Evolutionary conservation across 2,888 invertebrate species (phyloP).

Genomic region (Synergus gifuensis): DNA sequence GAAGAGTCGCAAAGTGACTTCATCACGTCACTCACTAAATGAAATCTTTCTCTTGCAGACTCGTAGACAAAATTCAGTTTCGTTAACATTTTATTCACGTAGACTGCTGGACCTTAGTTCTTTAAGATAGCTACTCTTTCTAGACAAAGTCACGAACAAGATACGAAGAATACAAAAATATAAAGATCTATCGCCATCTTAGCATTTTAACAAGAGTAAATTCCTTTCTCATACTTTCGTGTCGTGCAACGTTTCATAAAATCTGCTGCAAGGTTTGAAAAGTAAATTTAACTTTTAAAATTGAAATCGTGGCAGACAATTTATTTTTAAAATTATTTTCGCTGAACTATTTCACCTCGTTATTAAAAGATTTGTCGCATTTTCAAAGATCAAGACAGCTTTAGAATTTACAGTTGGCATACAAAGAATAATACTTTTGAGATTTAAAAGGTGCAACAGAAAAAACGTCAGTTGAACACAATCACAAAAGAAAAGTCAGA

Average conservation of each 20-base stretch:
- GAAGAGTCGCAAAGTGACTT: slow-evolving; percentile 26
- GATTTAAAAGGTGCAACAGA: neutral
- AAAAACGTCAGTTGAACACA: slow-evolving; percentile 5
- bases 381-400: neutral
- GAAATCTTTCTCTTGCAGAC: slow-evolving; percentile 36
- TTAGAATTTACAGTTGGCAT: neutral
- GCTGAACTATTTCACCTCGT: neutral
- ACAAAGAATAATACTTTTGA: neutral
- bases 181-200: slow-evolving; percentile 22
- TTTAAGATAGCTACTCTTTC: slow-evolving; percentile 7
- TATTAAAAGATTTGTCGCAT: neutral
- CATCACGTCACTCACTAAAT: slow-evolving; percentile 40
- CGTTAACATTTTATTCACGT: slow-evolving; percentile 35
- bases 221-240: neutral
- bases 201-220: slow-evolving; percentile 1
- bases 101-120: slow-evolving; percentile 21
- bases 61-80: slow-evolving; percentile 32
- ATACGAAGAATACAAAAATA: slow-evolving; percentile 24
- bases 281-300: neutral
- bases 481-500: slow-evolving; percentile 19
- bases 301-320: neutral
- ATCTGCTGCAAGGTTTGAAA: neutral
- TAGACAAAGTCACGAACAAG: slow-evolving; percentile 13
- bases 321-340: neutral
- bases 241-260: neutral